Evolutionary conservation across 2,888 invertebrate species (phyloP).

Genomic region (Watsonalla binaria): DNA sequence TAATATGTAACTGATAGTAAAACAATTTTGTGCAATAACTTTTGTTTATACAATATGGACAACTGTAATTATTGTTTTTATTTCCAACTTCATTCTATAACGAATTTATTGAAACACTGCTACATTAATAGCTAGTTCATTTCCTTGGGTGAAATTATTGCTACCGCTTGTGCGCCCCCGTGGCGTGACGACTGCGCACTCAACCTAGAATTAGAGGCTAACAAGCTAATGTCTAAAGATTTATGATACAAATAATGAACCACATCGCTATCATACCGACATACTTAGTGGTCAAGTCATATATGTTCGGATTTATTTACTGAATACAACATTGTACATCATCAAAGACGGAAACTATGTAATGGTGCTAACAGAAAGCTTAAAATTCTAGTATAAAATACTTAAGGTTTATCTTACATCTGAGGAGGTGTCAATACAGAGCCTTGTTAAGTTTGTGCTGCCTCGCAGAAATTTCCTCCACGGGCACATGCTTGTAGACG

Average conservation of each 20-base stretch:
- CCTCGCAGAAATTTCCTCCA: slow-evolving; percentile 44
- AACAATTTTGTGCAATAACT: too few species aligned
- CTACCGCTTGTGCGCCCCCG: slow-evolving; percentile 30
- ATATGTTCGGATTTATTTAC: too few species aligned
- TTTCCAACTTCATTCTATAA: too few species aligned
- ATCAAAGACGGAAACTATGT: too few species aligned
- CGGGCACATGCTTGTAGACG: slow-evolving; percentile 18
- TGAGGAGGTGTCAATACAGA: slow-evolving; percentile 41
- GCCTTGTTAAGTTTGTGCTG: slow-evolving; percentile 60
- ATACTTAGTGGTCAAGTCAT: too few species aligned
- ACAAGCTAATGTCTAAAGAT: slow-evolving; percentile 62
- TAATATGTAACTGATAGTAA: too few species aligned
- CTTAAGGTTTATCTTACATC: slow-evolving; percentile 26
- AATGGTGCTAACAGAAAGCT: not conserved
- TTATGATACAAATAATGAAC: slow-evolving; percentile 64
- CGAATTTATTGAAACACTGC: slow-evolving; percentile 12
- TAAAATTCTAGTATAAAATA: slow-evolving; percentile 11
- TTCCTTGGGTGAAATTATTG: slow-evolving; percentile 30
- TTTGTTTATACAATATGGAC: too few species aligned
- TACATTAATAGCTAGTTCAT: slow-evolving; percentile 35
- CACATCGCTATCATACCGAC: slow-evolving; percentile 40
- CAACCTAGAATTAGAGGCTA: slow-evolving; percentile 62
- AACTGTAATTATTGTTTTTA: too few species aligned
- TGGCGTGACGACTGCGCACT: slow-evolving; percentile 56
- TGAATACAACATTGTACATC: too few species aligned